Conservation (phyloP, 2,888 invertebrate genomes). For the Malthinus seriepunctatus region DNA sequence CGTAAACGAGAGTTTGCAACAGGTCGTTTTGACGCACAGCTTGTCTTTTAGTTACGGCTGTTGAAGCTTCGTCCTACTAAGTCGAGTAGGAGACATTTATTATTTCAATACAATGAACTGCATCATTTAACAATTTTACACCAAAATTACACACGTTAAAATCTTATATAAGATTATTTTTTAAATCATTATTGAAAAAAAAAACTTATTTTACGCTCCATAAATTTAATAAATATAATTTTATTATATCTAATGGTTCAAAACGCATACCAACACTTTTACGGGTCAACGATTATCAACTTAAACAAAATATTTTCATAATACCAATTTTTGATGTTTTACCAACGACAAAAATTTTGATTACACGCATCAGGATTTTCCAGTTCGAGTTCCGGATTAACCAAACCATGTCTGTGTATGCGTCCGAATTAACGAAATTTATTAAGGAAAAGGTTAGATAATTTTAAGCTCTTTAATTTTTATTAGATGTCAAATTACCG, state of each 20-base stretch:
- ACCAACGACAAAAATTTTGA: too few relatives aligned
- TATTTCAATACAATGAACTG: constrained; percentile 55
- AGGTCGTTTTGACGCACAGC: constrained; percentile 30
- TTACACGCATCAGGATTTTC: too few relatives aligned
- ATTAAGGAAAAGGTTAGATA: too few relatives aligned
- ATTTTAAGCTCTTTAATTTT: too few relatives aligned
- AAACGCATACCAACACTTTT: too few relatives aligned
- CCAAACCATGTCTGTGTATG: too few relatives aligned
- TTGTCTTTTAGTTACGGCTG: constrained; percentile 34
- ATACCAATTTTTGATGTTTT: too few relatives aligned
- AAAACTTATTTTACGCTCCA: constrained; percentile 25
- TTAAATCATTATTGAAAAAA: constrained; percentile 31
- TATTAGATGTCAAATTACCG: too few relatives aligned
- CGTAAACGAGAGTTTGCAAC: constrained; percentile 29
- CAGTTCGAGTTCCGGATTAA: too few relatives aligned
- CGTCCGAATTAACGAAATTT: too few relatives aligned
- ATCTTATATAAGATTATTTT: constrained; percentile 42
- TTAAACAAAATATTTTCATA: too few relatives aligned
- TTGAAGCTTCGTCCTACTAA: constrained; percentile 35
- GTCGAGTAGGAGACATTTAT: constrained; percentile 52
- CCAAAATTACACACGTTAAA: constrained; percentile 50
- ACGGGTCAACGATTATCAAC: too few relatives aligned
- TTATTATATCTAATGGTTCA: not conserved
- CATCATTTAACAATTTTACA: constrained; percentile 55
- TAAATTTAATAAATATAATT: constrained; percentile 13